phyloP scores from a whole-genome alignment of 2,113 vertebrate genomes.

The Xiphophorus couchianus region DNA sequence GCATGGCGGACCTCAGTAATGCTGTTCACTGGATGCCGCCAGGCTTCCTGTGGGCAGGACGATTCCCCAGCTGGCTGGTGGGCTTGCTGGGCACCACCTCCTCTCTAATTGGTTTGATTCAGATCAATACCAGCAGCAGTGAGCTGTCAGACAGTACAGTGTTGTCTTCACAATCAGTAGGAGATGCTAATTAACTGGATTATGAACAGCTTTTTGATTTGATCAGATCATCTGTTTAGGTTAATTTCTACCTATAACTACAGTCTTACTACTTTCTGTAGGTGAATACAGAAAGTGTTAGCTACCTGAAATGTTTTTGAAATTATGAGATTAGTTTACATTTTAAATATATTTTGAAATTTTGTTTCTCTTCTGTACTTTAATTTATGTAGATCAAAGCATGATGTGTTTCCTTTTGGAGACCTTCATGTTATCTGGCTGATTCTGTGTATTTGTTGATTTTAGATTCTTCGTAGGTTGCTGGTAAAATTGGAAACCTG shows the following conservation, averaged over 20 bases:
- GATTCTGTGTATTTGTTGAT: too few relatives aligned
- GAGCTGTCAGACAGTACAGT: constrained; percentile 21
- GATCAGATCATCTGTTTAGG: not conserved
- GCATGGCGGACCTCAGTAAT: constrained; percentile 86
- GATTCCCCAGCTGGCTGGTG: constrained; percentile 89
- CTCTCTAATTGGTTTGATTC: constrained; percentile 87
- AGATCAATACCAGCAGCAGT: constrained; percentile 63
- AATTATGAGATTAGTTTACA: not conserved
- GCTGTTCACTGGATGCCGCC: constrained; percentile 94
- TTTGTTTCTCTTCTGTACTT: too few relatives aligned
- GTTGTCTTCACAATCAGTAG: constrained; percentile 2
- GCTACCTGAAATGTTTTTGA: not conserved
- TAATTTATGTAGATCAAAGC: too few relatives aligned
- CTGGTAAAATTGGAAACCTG: too few relatives aligned
- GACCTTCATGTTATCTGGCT: too few relatives aligned
- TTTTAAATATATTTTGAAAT: not conserved
- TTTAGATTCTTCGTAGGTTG: too few relatives aligned
- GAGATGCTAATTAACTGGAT: not conserved
- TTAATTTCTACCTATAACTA: not conserved
- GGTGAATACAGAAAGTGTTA: not conserved
- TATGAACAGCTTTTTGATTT: constrained; percentile 4
- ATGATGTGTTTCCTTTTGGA: too few relatives aligned
- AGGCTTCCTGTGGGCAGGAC: constrained; percentile 90
- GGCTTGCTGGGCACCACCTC: constrained; percentile 92
- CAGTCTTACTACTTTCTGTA: not conserved